phyloP scores from a whole-genome alignment of 2,797 vertebrate genomes.

The Cetoscarus ocellatus region DNA sequence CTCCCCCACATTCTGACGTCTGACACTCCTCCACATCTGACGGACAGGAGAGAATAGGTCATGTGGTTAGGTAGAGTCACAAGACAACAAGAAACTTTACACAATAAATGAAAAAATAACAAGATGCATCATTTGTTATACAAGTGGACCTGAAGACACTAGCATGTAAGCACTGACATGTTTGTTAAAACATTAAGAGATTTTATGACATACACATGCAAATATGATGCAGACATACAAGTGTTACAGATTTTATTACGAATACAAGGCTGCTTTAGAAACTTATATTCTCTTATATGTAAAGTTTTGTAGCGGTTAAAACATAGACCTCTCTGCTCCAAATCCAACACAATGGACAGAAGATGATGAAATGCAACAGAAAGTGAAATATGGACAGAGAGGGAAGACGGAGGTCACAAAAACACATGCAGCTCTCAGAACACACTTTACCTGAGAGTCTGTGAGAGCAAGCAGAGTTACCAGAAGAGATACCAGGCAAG shows the following conservation, averaged over 20 bases:
- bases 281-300: not conserved
- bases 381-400: conserved; percentile 30
- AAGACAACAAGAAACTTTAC: not conserved
- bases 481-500: conserved; percentile 98
- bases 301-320: conserved; percentile 14
- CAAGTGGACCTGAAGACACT: conserved; percentile 15
- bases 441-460: conserved; percentile 96
- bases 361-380: conserved; percentile 6
- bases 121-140: not conserved
- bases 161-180: not conserved
- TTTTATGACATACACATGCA: conserved; percentile 57
- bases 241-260: conserved; percentile 9
- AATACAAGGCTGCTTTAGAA: not conserved
- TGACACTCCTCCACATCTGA: conserved; percentile 95
- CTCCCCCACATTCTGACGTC: conserved; percentile 85
- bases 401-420: conserved; percentile 43
- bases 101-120: conserved; percentile 11
- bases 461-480: conserved; percentile 96
- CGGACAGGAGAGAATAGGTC: conserved; percentile 13
- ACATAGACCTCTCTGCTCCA: conserved; percentile 10
- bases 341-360: conserved; percentile 14
- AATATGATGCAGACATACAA: conserved; percentile 28
- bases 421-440: conserved; percentile 73
- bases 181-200: conserved; percentile 7
- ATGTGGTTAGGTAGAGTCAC: conserved; percentile 7